Percentiles rank a stretch among this genome's conserved stretches.
Evolutionary conservation across 2,888 invertebrate species (phyloP).

Genomic region (Geophilus truncorum): DNA sequence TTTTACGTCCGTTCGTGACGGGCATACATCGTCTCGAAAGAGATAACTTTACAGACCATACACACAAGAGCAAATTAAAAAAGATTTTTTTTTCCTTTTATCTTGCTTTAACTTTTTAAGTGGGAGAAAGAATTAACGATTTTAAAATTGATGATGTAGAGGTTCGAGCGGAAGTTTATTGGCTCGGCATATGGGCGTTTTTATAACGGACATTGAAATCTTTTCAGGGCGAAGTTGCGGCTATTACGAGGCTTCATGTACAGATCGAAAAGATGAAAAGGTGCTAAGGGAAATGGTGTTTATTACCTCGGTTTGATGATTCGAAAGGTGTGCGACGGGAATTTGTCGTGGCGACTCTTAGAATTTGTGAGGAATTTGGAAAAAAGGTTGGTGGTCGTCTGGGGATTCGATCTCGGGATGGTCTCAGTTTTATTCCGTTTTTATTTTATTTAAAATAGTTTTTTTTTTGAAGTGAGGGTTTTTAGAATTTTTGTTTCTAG

Average conservation of each 20-base stretch:
- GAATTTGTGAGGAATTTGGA: neutral
- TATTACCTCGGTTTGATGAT: conserved; percentile 22
- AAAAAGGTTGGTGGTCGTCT: neutral
- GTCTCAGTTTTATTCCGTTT: neutral
- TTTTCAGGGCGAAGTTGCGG: neutral
- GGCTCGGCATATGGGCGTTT: neutral
- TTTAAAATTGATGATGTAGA: neutral
- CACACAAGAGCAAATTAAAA: neutral
- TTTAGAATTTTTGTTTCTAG: neutral
- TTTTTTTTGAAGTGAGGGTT: neutral
- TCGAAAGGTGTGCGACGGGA: conserved; percentile 1
- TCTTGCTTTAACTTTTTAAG: neutral
- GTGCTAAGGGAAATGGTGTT: conserved; percentile 1
- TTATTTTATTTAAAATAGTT: neutral
- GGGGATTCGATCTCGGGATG: neutral
- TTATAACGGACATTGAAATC: neutral
- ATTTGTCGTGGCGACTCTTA: neutral
- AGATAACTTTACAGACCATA: neutral
- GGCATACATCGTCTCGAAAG: neutral
- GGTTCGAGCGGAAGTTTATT: neutral
- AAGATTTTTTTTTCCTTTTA: too few species aligned
- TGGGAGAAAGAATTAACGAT: neutral
- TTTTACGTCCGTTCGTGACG: conserved; percentile 19
- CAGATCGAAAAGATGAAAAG: conserved; percentile 7
- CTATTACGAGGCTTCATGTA: neutral